Evolutionary conservation across 23 tunicate species (phyloP), one percentile per base, ranked within the genome.

Genomic region (Ciona savignyi): DNA sequence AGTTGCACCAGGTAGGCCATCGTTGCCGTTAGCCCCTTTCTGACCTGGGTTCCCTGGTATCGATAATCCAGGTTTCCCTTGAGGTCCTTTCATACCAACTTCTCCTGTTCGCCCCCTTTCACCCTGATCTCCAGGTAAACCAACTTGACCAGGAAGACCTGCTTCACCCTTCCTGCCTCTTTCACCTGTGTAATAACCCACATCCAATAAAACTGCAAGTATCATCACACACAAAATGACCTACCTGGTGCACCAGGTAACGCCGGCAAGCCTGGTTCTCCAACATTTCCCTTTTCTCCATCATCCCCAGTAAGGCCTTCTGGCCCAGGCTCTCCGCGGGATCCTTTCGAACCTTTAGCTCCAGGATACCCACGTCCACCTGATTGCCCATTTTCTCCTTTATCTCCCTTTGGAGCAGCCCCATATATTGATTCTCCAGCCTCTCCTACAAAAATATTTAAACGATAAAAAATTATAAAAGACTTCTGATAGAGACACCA

Each of bases 281-380:
- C 95, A 34, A 63, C 27, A 4, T 87, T 82, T 22, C 85, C 85
- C 1, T 61, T 48, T 29, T 34, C 29, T 29, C 85, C 85, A 66
- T 72, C 35, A 23, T 72, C 66, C 2, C 85, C 85, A 65, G 30
- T 65, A 27, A 1, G 66, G 2, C 85, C 85, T 42, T 42, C 56
- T 6, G 15, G 11, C 56, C 56, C 56, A 42, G 56, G 9, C 15
- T 42, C 15, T 42, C 67, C 67, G 4, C 4, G 26, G 15, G 15
- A 20, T n/a, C 67, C 67, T 22, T 63, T 63, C 24, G 26, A 4
- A n/a, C 67, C 67, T 25, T 63, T 63, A 20, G 4, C 23, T 25
- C 67, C 67, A 25, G 67, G 67, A 63, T 9, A 63, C 4, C 67
- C 67, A 25, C n/a, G 74, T 4, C 34, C 35, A 9, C 81, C 81